These are phyloP conservation scores for Spilosoma lubricipeda DNA, from an alignment of 2,888 invertebrate species.

Conservation along the genomic window DNA sequence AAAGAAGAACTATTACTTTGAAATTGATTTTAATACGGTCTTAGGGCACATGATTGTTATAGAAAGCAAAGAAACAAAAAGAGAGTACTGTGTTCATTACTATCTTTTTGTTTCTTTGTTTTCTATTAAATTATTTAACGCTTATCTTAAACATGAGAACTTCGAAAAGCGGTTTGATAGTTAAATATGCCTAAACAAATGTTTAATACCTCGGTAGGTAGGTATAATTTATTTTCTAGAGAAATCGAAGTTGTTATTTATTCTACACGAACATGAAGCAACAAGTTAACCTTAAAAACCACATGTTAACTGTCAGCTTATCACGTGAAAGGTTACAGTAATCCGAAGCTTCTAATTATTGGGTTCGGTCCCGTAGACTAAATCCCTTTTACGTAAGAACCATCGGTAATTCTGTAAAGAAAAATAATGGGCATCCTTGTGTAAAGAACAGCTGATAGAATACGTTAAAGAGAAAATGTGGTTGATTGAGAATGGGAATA, in stretches of 20 bases:
- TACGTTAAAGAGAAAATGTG: too few relatives aligned
- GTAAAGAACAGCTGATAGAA: too few relatives aligned
- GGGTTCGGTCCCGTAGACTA: not conserved
- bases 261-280: not conserved
- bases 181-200: not conserved
- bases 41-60: too few relatives aligned
- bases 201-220: not conserved
- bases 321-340: not conserved
- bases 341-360: not conserved
- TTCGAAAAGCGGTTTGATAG: not conserved
- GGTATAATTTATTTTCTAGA: not conserved
- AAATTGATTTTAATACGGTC: not conserved
- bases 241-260: not conserved
- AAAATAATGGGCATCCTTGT: too few relatives aligned
- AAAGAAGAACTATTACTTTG: too few relatives aligned
- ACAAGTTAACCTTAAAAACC: not conserved
- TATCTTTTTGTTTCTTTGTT: too few relatives aligned
- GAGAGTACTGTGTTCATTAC: not conserved
- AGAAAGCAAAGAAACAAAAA: not conserved
- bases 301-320: not conserved
- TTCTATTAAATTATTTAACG: not conserved
- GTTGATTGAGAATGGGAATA: too few relatives aligned
- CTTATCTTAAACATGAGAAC: not conserved
- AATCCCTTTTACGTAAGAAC: not conserved
- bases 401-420: not conserved